Base-by-base conservation (phyloP, 1,140 invertebrate genomes). In the Dendrolimus kikuchii region DNA sequence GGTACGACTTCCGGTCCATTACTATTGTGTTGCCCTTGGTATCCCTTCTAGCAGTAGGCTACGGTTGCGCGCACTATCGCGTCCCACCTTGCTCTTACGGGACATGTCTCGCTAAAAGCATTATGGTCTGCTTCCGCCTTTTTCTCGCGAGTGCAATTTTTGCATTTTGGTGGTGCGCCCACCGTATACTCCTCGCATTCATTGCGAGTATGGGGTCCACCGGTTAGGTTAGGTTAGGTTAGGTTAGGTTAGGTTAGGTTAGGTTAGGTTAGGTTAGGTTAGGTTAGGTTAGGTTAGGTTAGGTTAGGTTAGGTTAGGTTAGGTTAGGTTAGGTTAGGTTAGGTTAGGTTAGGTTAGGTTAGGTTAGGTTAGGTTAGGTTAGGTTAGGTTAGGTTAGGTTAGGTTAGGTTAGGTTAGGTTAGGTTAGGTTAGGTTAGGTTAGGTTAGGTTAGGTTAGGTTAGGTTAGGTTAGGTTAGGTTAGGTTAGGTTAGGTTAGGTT, bases 191-290 rank as follows among this genome's bases (percentile, higher is more conserved):
- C n/a, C n/a, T n/a, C n/a, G n/a, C n/a, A n/a, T n/a, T n/a, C n/a
- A n/a, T n/a, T n/a, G n/a, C n/a, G n/a, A n/a, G n/a, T n/a, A n/a
- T n/a, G n/a, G n/a, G n/a, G n/a, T n/a, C n/a, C n/a, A n/a, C n/a
- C n/a, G 49, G 38, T 50, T 41, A 36, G 47, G 47, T 56, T 49
- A 43, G 55, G 48, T 57, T 44, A n/a, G 49, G 38, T 50, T 41
- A 36, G 47, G 47, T 56, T 49, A 43, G 55, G 48, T 57, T 44
- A n/a, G 49, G 38, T 50, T 41, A 36, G 47, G 47, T 56, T 49
- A 43, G 55, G 48, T 57, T 44, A n/a, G 49, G 38, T 50, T 41
- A 36, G 47, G 47, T 56, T 49, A 43, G 55, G 48, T 57, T 44
- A n/a, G 49, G 38, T 50, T 41, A 36, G 47, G 47, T 56, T 49